Conservation (phyloP, 2,113 vertebrate genomes). For the Syrmaticus mikado region DNA sequence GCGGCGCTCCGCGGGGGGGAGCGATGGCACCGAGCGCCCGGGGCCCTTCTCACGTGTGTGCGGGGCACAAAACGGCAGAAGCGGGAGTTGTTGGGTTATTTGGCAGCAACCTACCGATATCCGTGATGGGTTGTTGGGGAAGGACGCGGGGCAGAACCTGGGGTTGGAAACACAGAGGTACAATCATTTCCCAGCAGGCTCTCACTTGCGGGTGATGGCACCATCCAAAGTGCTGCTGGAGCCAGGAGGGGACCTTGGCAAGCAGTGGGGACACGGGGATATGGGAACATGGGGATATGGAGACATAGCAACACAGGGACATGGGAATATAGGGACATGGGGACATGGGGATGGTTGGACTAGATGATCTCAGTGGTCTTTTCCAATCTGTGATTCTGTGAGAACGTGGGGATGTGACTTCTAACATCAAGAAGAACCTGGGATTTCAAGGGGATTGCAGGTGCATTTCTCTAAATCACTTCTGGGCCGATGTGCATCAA, state of each 20-base stretch:
- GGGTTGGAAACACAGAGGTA: not conserved
- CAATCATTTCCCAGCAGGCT: not conserved
- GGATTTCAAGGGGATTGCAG: not conserved
- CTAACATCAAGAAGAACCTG: not conserved
- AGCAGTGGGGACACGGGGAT: not conserved
- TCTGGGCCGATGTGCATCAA: not conserved
- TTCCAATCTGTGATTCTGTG: too few relatives aligned
- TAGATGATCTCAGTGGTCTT: too few relatives aligned
- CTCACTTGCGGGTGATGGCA: not conserved
- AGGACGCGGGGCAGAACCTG: not conserved
- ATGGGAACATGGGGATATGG: not conserved
- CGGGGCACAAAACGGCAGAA: slow-evolving; percentile 37
- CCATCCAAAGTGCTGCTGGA: accelerated
- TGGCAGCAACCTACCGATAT: not conserved
- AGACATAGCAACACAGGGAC: too few relatives aligned
- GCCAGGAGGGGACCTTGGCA: not conserved
- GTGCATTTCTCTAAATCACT: not conserved
- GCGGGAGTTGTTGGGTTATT: not conserved
- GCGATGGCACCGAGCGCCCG: slow-evolving; percentile 54
- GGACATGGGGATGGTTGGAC: not conserved
- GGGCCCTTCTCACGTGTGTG: slow-evolving; percentile 33
- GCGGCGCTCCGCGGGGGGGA: slow-evolving; percentile 38
- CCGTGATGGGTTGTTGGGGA: not conserved
- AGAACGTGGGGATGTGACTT: too few relatives aligned
- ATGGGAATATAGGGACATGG: not conserved